A percentile compares a stretch with the other conserved stretches of the same genome.
Conservation (phyloP, 1,140 invertebrate species). For the Xylocopa sonorina region DNA sequence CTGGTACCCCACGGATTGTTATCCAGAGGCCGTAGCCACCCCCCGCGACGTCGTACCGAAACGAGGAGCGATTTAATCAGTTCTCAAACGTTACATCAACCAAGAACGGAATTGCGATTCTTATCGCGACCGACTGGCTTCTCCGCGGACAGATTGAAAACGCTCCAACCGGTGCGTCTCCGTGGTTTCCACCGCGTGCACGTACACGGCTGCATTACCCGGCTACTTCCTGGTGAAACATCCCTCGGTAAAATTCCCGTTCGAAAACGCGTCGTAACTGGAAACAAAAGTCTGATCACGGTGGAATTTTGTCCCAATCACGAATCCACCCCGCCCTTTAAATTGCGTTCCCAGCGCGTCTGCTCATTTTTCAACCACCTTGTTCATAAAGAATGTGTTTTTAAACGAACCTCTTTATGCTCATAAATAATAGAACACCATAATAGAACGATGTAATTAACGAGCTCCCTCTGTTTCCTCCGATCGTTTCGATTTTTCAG, state of each 20-base stretch:
- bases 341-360: not conserved
- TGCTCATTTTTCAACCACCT: not conserved
- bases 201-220: not conserved
- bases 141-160: conserved; percentile 61
- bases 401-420: not conserved
- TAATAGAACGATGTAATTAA: not conserved
- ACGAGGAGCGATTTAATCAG: conserved; percentile 61
- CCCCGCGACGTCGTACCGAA: conserved; percentile 45
- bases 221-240: conserved; percentile 41
- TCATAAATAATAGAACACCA: too few relatives aligned
- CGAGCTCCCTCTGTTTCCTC: not conserved
- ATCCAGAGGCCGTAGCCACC: conserved; percentile 30
- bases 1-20: conserved; percentile 42
- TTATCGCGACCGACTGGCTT: conserved; percentile 59
- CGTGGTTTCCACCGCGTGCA: conserved; percentile 19
- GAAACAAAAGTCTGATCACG: not conserved
- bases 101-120: conserved; percentile 59
- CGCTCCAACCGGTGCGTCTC: conserved; percentile 15
- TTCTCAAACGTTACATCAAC: conserved; percentile 53
- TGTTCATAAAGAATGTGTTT: too few relatives aligned
- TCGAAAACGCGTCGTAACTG: not conserved
- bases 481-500: too few relatives aligned
- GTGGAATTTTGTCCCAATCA: not conserved
- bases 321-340: not conserved
- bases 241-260: conserved; percentile 29